Evolutionary conservation across 2,113 vertebrate genomes (phyloP), one percentile per base, ranked within the genome.

Genomic region (Lophius piscatorius): DNA sequence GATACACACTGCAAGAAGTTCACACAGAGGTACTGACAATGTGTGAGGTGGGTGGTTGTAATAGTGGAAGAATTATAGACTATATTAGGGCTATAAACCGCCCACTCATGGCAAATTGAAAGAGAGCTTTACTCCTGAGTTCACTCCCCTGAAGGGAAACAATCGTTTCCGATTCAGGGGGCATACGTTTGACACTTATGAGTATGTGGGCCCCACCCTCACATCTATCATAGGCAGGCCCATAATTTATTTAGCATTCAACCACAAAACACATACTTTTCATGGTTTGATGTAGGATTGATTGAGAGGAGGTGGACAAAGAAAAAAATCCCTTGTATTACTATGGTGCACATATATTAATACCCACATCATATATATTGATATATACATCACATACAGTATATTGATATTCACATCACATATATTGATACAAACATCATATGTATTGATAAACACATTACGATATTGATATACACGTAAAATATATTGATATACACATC

Each of bases 61-160:
- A 78, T 64, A 65, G 60, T 68, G 63, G 50, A 73, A 61, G 74
- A 84, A 67, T 74, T 80, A 76, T 64, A 82, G 84, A 80, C 87
- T 64, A 78, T 87, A 86, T 89, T 84, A 85, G 61, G 57, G 68
- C 76, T 57, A 59, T 88, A 85, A 84, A 75, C 77, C 86, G 62
- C 78, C 85, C 80, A 84, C 78, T 85, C 44, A 41, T 72, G 69
- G 74, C 79, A 80, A 76, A 84, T 89, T 83, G 85, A 84, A 79
- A 70, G 74, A 63, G 56, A 63, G 76, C 69, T 83, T 61, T 61
- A 50, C 76, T 83, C 63, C 59, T 52, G 71, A 74, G 56, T 72
- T 76, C 69, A 66, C 70, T 76, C 55, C 76, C 77, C 74, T 59
- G 60, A 70, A 78, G 74, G 70, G 46, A 86, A 86, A 83, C 77